phyloP scores from a whole-genome alignment of 2,797 vertebrate genomes.

The Bradypodion pumilum region DNA sequence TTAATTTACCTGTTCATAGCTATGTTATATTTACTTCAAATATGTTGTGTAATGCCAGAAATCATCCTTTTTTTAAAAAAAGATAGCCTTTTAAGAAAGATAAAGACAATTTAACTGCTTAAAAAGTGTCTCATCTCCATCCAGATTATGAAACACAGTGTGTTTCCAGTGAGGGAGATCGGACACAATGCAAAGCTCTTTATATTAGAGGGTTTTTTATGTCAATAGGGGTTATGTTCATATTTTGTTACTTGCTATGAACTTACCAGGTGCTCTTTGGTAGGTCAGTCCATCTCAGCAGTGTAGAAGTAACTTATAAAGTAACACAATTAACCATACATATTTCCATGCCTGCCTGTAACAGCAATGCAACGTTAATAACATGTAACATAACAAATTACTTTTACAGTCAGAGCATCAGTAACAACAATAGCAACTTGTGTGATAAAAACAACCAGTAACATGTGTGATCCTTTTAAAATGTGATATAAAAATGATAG shows the following conservation, averaged over 20 bases:
- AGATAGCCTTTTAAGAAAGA: neutral
- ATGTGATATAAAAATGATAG: too few relatives aligned
- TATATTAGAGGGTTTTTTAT: neutral
- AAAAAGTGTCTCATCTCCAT: neutral
- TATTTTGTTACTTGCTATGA: neutral
- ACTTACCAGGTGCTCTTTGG: neutral
- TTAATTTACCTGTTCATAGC: conserved; percentile 45
- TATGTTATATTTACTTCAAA: conserved; percentile 22
- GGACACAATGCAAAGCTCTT: neutral
- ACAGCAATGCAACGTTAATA: too few relatives aligned
- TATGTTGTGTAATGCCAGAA: neutral
- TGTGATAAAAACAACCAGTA: too few relatives aligned
- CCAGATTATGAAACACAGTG: neutral
- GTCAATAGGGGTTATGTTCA: neutral
- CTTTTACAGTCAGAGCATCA: too few relatives aligned
- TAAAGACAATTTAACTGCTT: neutral
- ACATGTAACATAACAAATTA: too few relatives aligned
- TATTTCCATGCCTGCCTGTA: too few relatives aligned
- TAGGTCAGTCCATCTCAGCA: neutral
- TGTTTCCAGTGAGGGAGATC: neutral
- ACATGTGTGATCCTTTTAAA: too few relatives aligned
- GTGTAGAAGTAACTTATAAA: too few relatives aligned
- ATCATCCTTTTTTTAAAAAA: neutral
- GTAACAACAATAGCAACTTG: too few relatives aligned
- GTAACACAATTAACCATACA: too few relatives aligned